A percentile compares a stretch with the other conserved stretches of the same genome.
These are phyloP conservation scores for Heteromyza rotundicornis DNA, from an alignment of 2,888 invertebrate genomes.

Conservation along the genomic window DNA sequence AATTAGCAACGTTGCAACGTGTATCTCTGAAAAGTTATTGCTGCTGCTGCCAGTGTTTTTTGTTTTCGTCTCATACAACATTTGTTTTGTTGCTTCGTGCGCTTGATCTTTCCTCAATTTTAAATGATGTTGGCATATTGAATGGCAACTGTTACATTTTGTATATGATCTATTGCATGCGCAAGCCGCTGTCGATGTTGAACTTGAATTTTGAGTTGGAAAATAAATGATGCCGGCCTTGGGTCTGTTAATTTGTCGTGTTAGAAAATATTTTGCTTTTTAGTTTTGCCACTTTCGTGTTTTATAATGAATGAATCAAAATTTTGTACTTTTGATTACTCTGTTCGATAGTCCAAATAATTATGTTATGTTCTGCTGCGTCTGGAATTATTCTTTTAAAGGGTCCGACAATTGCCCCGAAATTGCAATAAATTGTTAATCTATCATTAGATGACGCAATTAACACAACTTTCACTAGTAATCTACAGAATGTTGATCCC, in stretches of 20 bases:
- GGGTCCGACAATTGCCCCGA: no score
- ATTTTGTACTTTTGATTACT: no score
- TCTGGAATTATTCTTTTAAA: no score
- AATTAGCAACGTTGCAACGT: conserved; percentile 1
- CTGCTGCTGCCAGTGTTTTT: background rate
- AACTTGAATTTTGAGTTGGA: conserved; percentile 53
- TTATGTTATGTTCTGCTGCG: no score
- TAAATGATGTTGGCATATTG: conserved; percentile 10
- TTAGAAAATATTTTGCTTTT: conserved; percentile 15
- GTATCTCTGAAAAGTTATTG: conserved; percentile 21
- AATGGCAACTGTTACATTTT: conserved; percentile 15
- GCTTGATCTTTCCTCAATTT: background rate
- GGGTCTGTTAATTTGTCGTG: no score
- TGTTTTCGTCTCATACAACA: conserved; percentile 23
- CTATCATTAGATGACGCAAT: no score
- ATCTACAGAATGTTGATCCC: no score
- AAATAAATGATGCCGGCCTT: conserved; percentile 39
- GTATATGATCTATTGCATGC: background rate
- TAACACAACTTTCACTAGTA: no score
- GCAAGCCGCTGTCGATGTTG: conserved; percentile 26
- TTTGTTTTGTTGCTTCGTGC: conserved; percentile 31
- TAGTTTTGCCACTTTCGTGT: conserved; percentile 18
- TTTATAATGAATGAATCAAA: conserved; percentile 1
- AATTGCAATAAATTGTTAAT: no score
- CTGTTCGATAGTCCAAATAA: no score